phyloP scores from a whole-genome alignment of 2,113 vertebrate genomes.

The Numida meleagris region DNA sequence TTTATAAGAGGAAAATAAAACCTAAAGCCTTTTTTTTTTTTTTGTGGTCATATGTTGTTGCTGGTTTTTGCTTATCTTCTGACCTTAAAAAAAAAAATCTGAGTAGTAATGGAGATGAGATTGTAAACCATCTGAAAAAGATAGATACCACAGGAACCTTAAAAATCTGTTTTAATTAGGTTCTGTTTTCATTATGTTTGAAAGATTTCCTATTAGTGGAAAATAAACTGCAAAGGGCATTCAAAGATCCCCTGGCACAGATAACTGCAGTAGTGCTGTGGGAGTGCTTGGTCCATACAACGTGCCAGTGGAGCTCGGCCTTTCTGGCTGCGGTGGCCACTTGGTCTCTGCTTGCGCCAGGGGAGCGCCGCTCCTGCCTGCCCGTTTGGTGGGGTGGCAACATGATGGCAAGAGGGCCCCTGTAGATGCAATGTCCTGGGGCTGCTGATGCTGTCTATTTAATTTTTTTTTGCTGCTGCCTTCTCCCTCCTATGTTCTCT shows the following conservation, averaged over 20 bases:
- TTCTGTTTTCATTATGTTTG: background rate
- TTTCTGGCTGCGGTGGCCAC: background rate
- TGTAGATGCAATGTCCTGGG: rapidly evolving
- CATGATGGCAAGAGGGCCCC: background rate
- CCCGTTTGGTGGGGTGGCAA: rapidly evolving
- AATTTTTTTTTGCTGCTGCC: background rate
- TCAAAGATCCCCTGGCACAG: background rate
- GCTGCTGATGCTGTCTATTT: background rate
- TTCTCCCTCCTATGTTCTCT: background rate
- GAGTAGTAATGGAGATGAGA: background rate
- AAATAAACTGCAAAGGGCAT: background rate
- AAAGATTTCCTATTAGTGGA: background rate
- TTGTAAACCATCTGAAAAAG: background rate
- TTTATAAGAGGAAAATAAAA: background rate
- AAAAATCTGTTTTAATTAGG: background rate
- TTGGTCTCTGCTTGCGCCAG: background rate
- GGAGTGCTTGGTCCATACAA: background rate
- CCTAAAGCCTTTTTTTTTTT: background rate
- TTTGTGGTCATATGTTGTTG: background rate
- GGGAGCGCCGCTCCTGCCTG: background rate
- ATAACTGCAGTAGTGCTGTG: background rate
- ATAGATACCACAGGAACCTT: background rate
- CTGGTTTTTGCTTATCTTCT: background rate
- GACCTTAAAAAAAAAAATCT: background rate
- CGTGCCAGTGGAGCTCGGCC: background rate